Evolutionary conservation across 2,113 vertebrate species (phyloP), one percentile per base, ranked within the genome.

Genomic region (Coreoperca whiteheadi): DNA sequence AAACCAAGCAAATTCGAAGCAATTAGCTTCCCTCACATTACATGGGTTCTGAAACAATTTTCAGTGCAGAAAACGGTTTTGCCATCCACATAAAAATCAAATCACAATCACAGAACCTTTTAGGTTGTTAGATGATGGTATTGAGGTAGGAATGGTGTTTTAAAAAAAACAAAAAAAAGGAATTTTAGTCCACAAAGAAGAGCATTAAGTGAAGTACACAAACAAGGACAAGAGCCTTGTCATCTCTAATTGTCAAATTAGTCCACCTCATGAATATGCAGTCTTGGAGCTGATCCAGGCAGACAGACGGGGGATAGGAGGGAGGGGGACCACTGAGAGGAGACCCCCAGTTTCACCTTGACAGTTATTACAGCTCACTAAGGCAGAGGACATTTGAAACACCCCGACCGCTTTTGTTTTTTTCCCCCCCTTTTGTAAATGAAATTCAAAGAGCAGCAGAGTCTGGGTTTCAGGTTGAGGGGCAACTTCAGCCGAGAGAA

Each of bases 211-310:
- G 23, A 59, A 59, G 56, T 32, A 30, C 41, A 60, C 5, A 34
- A 73, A 79, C 77, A 74, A 81, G 50, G 54, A 81, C 54, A 1
- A 65, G 39, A 1, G 18, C 4, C 54, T n/a, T 6, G 68, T 85
- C 67, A 54, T 32, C n/a, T 23, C n/a, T 83, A 59, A 64, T 50
- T 56, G 73, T 81, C 43, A 67, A 20, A 76, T 79, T n/a, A 73
- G 67, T 39, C 14, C 20, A 8, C 8, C 67, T 82, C 73, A 81
- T 83, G 80, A 86, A 89, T 81, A 86, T 69, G 14, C 46, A 87
- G 54, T 0, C 10, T 20, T 59, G 72, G 60, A 76, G n/a, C 15
- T 3, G 34, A 56, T 54, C 74, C 79, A 84, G 56, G 54, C 50
- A 18, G 53, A 57, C 21, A 56, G 84, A 0, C 30, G 51, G 64